Conservation (phyloP, 2,113 vertebrate genomes). For the Cynoglossus semilaevis region DNA sequence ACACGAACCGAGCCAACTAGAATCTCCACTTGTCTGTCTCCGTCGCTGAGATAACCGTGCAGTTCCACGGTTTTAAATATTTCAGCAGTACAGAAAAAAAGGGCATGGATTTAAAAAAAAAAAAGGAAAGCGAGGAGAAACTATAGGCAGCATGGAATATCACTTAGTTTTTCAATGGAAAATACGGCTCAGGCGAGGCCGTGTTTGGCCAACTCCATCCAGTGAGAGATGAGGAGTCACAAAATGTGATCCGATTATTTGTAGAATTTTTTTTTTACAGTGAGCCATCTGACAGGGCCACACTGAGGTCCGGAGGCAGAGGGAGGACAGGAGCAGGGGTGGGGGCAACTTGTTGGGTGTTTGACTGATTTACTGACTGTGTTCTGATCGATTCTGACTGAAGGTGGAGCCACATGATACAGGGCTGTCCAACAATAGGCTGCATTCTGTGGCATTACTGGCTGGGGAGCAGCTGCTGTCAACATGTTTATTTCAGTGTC, state of each 20-base stretch:
- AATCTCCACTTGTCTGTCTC: constrained; percentile 62
- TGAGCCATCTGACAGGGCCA: constrained; percentile 22
- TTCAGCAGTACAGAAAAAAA: constrained; percentile 46
- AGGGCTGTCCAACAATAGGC: background rate
- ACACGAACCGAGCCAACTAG: constrained; percentile 39
- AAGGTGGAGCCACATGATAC: constrained; percentile 22
- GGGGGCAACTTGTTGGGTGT: background rate
- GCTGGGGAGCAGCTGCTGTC: constrained; percentile 21
- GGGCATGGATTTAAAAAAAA: constrained; percentile 18
- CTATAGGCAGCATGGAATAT: constrained; percentile 65
- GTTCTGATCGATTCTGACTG: constrained; percentile 32
- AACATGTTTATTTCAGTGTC: constrained; percentile 28
- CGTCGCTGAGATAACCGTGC: constrained; percentile 55
- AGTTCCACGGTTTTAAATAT: constrained; percentile 50
- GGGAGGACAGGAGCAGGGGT: constrained; percentile 3
- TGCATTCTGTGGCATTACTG: constrained; percentile 32
- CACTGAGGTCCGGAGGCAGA: constrained; percentile 7
- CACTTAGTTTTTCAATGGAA: constrained; percentile 71
- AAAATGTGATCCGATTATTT: constrained; percentile 50
- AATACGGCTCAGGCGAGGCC: constrained; percentile 56
- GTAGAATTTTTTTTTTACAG: constrained; percentile 12
- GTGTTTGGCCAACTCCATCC: constrained; percentile 43
- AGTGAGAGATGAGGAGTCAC: constrained; percentile 49
- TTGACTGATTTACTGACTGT: background rate
- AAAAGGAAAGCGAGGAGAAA: constrained; percentile 30